Evolutionary conservation across 2,113 vertebrate genomes (phyloP).

Genomic region (Lethenteron camtschaticum): DNA sequence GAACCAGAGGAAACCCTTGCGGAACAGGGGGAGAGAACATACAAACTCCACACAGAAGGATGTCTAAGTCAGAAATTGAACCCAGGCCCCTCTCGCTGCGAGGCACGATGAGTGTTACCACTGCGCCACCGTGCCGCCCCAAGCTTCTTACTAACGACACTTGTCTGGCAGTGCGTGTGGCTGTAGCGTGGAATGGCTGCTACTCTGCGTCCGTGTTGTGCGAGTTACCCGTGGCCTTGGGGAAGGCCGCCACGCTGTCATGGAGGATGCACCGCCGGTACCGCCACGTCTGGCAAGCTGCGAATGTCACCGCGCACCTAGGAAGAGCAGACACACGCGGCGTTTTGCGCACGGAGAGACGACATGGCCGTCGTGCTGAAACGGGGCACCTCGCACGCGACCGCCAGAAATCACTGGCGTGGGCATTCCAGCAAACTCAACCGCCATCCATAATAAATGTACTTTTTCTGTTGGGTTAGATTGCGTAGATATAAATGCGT

Average conservation of each 20-base stretch:
- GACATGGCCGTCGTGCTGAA: neutral
- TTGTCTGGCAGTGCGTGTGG: neutral
- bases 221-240: slow-evolving; percentile 55
- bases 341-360: too few relatives aligned
- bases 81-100: neutral
- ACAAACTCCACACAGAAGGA: too few relatives aligned
- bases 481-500: too few relatives aligned
- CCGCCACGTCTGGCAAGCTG: slow-evolving; percentile 69
- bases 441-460: too few relatives aligned
- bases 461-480: too few relatives aligned
- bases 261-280: slow-evolving; percentile 76
- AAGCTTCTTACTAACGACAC: slow-evolving; percentile 10
- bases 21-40: too few relatives aligned
- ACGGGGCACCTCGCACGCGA: neutral
- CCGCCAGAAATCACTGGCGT: neutral
- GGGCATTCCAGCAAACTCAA: too few relatives aligned
- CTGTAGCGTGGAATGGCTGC: neutral
- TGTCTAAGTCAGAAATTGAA: slow-evolving; percentile 8
- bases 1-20: too few relatives aligned
- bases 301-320: slow-evolving; percentile 85
- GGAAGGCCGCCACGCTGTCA: slow-evolving; percentile 61
- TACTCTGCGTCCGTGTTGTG: neutral
- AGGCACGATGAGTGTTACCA: neutral
- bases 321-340: slow-evolving; percentile 12
- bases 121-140: neutral